Base-by-base conservation (phyloP, 1,140 invertebrate species). In the Bombus picipes region DNA sequence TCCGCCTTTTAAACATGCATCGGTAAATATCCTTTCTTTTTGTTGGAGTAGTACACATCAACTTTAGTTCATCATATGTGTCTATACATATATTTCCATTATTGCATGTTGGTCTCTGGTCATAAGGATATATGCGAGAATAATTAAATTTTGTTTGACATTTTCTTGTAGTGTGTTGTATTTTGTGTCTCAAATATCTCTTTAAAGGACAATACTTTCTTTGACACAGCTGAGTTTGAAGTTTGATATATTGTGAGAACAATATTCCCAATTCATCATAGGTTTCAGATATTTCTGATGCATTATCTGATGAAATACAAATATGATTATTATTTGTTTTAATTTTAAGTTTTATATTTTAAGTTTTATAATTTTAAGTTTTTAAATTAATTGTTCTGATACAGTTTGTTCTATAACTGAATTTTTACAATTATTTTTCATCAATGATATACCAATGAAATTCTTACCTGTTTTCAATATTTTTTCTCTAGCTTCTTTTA, bases 81-180 rank as follows among this genome's bases (percentile, higher is more conserved):
- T 85, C 83, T 65, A 5, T n/a, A 22, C 83, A 85, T n/a, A 85
- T 43, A 43, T 85, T 84, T 57, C 83, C 83, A 43, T 59, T 79
- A 22, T 81, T 85, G 37, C 83, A 81, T 8, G 43, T 25, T 18
- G 78, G 83, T 39, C 78, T 85, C 41, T 85, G 77, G 22, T 85
- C 77, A 3, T 85, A 85, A 32, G 83, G 59, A 68, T 73, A 81
- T 57, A 34, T 39, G 28, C 22, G 70, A n/a, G 66, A 37, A 41
- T 80, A 73, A 34, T 74, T 81, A 28, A 81, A 81, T 34, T 10
- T 72, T 1, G 1, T 73, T 81, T 68, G 77, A 74, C 83, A 85
- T 41, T 85, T 72, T 57, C 1, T 47, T 68, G 15, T 79, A 57
- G 66, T 84, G 3, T 84, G 83, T 37, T 39, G 75, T 9, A 15